Evolutionary conservation across 37 sponge, comb jelly and placozoan genomes (phyloP), one percentile per base, ranked within the genome.

Genomic region (Chondrilla cf. caribensis): DNA sequence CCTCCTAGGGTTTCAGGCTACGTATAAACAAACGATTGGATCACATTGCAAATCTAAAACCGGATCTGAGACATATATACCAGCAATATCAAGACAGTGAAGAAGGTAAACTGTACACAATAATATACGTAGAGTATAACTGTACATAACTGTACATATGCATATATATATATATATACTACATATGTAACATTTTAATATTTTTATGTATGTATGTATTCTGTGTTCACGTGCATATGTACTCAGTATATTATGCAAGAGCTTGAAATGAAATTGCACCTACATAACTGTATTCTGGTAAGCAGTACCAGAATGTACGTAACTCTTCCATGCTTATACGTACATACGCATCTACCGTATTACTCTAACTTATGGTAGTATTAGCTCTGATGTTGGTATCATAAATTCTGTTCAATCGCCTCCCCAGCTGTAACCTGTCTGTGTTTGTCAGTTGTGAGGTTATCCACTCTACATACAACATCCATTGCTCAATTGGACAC

Each of bases 11-110:
- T 8, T 67, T 67, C 29, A 67, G 35, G 32, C 33, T 7, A 67
- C 35, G 29, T 7, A 29, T 67, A 17, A 28, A 29, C 1, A 33
- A 67, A 17, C 68, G 68, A 3, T 67, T 67, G 32, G 35, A 28
- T 28, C 35, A 67, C 68, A 67, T 67, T 67, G 68, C 68, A 17
- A 67, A 67, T 3, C 33, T 67, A 33, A 67, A 67, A 28, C 68
- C 68, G 2, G 68, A 67, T 67, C 68, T 33, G 29, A 67, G 68
- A 3, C 68, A 26, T 67, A 28, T 67, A 8, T 67, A 26, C 29
- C 26, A 67, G 35, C 68, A 67, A 29, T 4, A 18, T 67, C 2
- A 33, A 33, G 68, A 67, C 15, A 47, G 6, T 11, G 11, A 47
- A 47, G 51, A 47, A 26, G 64, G 28, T 60, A 26, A 60, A 15